phyloP scores from a whole-genome alignment of 2,888 invertebrate species.

The Pseudococcus longispinus region DNA sequence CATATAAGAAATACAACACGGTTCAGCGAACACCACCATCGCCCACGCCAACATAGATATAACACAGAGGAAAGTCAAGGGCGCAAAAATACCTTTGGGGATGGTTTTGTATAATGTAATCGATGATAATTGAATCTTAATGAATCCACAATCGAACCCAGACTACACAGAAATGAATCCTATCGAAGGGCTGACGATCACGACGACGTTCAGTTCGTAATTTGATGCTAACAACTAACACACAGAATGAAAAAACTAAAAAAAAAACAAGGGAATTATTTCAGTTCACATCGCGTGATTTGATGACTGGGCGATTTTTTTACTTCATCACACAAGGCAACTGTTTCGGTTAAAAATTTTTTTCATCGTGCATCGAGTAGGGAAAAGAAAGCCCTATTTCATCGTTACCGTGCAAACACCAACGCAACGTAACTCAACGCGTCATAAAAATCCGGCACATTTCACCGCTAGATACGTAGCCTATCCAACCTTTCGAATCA shows the following conservation, averaged over 20 bases:
- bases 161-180: not conserved
- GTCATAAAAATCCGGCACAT: not conserved
- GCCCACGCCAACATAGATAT: not conserved
- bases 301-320: not conserved
- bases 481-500: conserved; percentile 23
- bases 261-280: not conserved
- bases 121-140: conserved; percentile 10
- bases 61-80: not conserved
- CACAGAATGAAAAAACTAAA: too few relatives aligned
- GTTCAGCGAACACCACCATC: not conserved
- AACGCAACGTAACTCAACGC: conserved; percentile 1
- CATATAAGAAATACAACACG: not conserved
- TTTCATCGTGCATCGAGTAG: not conserved
- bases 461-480: not conserved
- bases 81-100: conserved; percentile 10
- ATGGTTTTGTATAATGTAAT: not conserved
- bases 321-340: conserved; percentile 13
- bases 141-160: not conserved
- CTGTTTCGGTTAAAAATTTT: not conserved
- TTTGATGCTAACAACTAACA: not conserved
- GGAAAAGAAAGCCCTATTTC: conserved; percentile 9
- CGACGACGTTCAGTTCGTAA: not conserved
- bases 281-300: not conserved
- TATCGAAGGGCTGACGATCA: not conserved
- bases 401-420: conserved; percentile 27